These are phyloP conservation scores for Tillus elongatus DNA, from an alignment of 2,888 invertebrate species.

Conservation along the genomic window DNA sequence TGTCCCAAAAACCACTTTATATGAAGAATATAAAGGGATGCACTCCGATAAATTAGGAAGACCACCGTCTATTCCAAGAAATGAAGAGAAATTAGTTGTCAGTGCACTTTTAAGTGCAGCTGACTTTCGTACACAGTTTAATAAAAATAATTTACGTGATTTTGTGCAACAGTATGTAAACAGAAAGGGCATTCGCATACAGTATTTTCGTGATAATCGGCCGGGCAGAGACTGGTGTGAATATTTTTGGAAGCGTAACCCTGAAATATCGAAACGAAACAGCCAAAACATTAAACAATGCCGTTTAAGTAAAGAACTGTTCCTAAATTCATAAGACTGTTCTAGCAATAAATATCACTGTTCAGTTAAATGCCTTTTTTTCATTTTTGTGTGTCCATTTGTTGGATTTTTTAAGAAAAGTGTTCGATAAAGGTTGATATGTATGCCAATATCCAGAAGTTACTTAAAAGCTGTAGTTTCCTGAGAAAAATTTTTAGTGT, in stretches of 20 bases:
- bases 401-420: neutral
- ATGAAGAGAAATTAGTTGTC: constrained; percentile 9
- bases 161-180: constrained; percentile 12
- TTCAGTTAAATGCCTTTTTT: too few species aligned
- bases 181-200: constrained; percentile 7
- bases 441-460: neutral
- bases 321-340: too few species aligned
- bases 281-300: constrained; percentile 16
- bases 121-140: constrained; percentile 9
- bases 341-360: too few species aligned
- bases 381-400: too few species aligned
- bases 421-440: neutral
- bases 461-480: neutral
- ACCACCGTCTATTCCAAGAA: constrained; percentile 10
- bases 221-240: constrained; percentile 15
- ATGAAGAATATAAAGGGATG: constrained; percentile 13
- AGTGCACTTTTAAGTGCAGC: constrained; percentile 11
- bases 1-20: constrained; percentile 13
- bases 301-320: too few species aligned
- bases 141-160: neutral
- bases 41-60: constrained; percentile 12
- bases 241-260: constrained; percentile 11
- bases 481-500: neutral
- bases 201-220: constrained; percentile 9
- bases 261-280: constrained; percentile 11